Percentiles rank a stretch among this genome's conserved stretches.
Conservation (phyloP, 1,140 invertebrate genomes). For the Neodiprion virginianus region DNA sequence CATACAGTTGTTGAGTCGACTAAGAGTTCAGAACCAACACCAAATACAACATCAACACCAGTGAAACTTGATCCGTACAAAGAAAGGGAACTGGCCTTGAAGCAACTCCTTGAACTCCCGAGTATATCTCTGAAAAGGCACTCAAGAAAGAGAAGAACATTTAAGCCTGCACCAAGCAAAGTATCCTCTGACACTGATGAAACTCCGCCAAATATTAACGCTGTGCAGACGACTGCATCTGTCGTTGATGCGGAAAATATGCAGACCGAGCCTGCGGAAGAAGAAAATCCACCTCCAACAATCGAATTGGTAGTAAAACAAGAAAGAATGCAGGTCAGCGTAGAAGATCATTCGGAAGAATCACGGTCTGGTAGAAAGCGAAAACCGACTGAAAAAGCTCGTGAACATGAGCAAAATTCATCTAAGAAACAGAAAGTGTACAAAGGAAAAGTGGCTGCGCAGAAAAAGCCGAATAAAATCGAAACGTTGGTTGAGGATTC, state of each 20-base stretch:
- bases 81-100: slow-evolving; percentile 63
- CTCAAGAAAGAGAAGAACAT: slow-evolving; percentile 28
- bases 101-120: slow-evolving; percentile 62
- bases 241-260: neutral
- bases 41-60: slow-evolving; percentile 23
- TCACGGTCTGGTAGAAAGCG: slow-evolving; percentile 57
- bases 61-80: slow-evolving; percentile 54
- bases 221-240: slow-evolving; percentile 4
- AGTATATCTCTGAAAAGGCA: slow-evolving; percentile 40
- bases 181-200: slow-evolving; percentile 19
- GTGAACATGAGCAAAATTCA: slow-evolving; percentile 51
- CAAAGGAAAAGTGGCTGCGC: slow-evolving; percentile 32
- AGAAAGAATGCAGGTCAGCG: neutral
- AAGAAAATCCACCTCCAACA: slow-evolving; percentile 23
- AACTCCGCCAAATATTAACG: neutral
- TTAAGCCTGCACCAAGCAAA: slow-evolving; percentile 15
- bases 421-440: slow-evolving; percentile 46
- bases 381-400: slow-evolving; percentile 56
- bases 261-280: slow-evolving; percentile 16
- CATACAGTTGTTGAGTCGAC: slow-evolving; percentile 41
- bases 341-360: slow-evolving; percentile 40
- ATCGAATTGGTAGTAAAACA: slow-evolving; percentile 18
- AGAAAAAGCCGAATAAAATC: slow-evolving; percentile 21
- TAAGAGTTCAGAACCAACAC: slow-evolving; percentile 18
- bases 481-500: neutral